A percentile compares a stretch with the other conserved stretches of the same genome.
Conservation (phyloP, 92 coral and sea anemone genomes). For the Porites divaricata region DNA sequence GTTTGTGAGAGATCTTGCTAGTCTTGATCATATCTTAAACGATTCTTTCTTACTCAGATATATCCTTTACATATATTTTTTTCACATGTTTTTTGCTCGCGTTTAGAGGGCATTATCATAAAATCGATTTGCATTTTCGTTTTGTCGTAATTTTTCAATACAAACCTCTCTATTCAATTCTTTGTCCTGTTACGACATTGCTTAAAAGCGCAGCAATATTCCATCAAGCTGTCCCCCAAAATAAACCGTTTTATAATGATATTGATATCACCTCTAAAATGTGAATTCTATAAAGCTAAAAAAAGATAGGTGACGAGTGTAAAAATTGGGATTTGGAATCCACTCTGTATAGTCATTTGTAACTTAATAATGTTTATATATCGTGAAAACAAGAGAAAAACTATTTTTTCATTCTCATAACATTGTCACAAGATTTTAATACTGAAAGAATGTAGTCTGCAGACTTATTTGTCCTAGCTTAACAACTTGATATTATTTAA, state of each 20-base stretch:
- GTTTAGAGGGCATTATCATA: not conserved
- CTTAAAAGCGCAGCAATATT: not conserved
- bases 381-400: too few species aligned
- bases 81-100: not conserved
- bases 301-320: not conserved
- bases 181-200: slow-evolving; percentile 6
- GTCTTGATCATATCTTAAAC: not conserved
- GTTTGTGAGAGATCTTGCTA: not conserved
- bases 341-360: not conserved
- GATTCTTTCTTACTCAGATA: not conserved
- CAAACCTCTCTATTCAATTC: not conserved
- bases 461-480: too few species aligned
- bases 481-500: too few species aligned
- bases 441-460: too few species aligned
- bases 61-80: not conserved
- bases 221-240: not conserved
- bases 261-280: not conserved
- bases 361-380: too few species aligned
- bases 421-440: too few species aligned
- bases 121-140: slow-evolving; percentile 6
- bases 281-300: not conserved
- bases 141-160: not conserved
- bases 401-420: too few species aligned
- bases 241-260: not conserved
- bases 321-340: not conserved